A percentile compares a stretch with the other conserved stretches of the same genome.
These are phyloP conservation scores for Aporophyla lueneburgensis DNA, from an alignment of 2,888 invertebrate species.

Conservation along the genomic window DNA sequence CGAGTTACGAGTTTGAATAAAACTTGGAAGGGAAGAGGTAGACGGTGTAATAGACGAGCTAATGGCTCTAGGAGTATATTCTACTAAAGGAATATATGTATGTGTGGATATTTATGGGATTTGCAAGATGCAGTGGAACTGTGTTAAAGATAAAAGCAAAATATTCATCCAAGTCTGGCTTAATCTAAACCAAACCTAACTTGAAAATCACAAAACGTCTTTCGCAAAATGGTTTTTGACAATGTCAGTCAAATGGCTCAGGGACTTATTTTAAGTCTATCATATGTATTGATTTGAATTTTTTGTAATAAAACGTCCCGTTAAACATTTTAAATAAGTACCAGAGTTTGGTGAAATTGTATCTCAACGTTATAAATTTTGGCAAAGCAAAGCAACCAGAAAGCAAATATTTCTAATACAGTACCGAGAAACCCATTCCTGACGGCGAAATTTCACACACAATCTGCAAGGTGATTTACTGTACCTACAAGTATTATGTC, in stretches of 20 bases:
- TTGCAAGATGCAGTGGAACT: not conserved
- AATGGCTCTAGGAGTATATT: slow-evolving; percentile 21
- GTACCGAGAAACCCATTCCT: slow-evolving; percentile 36
- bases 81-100: not conserved
- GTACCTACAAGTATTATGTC: slow-evolving; percentile 59
- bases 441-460: slow-evolving; percentile 57
- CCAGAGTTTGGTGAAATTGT: not conserved
- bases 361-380: not conserved
- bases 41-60: slow-evolving; percentile 61
- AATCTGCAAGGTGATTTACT: slow-evolving; percentile 58
- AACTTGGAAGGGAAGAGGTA: slow-evolving; percentile 54
- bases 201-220: not conserved
- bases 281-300: too few species aligned
- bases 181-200: not conserved
- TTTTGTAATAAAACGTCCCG: not conserved
- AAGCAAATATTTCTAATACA: slow-evolving; percentile 11
- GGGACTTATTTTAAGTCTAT: not conserved
- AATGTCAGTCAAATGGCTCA: not conserved
- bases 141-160: not conserved
- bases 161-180: not conserved
- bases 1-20: slow-evolving; percentile 72
- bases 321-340: not conserved
- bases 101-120: not conserved
- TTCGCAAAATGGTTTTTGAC: not conserved
- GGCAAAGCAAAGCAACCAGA: not conserved